Evolutionary conservation across 2,888 invertebrate species (phyloP).

Genomic region (Clepsis dumicolana): DNA sequence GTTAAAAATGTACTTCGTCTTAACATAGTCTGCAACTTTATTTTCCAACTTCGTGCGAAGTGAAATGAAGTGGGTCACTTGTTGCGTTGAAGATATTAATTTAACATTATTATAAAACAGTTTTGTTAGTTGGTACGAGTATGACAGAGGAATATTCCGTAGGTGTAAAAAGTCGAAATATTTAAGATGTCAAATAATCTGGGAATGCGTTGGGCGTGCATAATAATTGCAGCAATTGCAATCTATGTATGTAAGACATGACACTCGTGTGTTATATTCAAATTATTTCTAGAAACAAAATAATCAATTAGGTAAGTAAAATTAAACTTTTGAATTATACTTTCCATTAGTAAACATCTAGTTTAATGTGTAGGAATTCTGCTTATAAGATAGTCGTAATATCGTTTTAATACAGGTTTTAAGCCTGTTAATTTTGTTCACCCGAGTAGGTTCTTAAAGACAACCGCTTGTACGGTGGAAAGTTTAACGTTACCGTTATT

Average conservation of each 20-base stretch:
- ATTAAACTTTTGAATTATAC: no score
- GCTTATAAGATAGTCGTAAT: no score
- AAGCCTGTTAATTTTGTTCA: background rate
- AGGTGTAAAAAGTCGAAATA: background rate
- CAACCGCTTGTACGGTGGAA: background rate
- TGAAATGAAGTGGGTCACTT: conserved; percentile 10
- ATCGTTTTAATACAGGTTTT: no score
- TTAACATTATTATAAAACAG: conserved; percentile 7
- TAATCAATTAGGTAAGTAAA: no score
- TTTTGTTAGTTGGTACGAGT: background rate
- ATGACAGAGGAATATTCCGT: background rate
- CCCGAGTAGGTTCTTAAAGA: background rate
- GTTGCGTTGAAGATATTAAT: conserved; percentile 6
- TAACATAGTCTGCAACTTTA: background rate
- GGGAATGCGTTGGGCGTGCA: no score
- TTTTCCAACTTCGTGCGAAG: conserved; percentile 2
- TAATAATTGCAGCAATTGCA: no score
- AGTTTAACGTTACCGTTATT: background rate
- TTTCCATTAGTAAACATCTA: no score
- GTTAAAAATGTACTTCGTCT: conserved; percentile 9
- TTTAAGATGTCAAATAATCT: background rate
- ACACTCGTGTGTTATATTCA: no score
- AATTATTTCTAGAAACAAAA: no score
- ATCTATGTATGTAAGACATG: no score
- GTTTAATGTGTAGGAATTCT: no score